phyloP scores from a whole-genome alignment of 2,888 invertebrate species.

The Leptinotarsa peninsularis region DNA sequence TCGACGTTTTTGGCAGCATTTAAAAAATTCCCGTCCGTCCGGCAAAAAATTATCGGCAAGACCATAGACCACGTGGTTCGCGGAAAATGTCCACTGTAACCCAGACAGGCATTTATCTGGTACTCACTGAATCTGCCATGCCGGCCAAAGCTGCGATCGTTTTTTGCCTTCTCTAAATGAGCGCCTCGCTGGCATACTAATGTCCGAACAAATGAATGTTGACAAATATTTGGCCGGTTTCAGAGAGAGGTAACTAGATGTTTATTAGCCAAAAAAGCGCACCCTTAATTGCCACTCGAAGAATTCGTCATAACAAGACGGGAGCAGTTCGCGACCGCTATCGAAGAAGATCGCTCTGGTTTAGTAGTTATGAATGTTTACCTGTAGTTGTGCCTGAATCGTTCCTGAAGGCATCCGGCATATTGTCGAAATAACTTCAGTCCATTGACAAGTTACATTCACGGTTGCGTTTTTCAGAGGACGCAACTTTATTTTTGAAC shows the following conservation, averaged over 20 bases:
- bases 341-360: conserved; percentile 26
- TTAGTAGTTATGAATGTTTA: background rate
- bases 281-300: conserved; percentile 50
- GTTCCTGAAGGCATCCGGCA: too few species aligned
- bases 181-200: conserved; percentile 57
- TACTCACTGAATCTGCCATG: conserved; percentile 40
- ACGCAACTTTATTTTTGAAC: too few species aligned
- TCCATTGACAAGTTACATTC: too few species aligned
- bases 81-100: conserved; percentile 54
- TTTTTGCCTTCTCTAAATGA: conserved; percentile 53
- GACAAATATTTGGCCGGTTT: conserved; percentile 58
- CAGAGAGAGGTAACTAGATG: conserved; percentile 51
- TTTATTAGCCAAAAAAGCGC: conserved; percentile 52
- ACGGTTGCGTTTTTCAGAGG: too few species aligned
- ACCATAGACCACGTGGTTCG: conserved; percentile 59
- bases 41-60: conserved; percentile 48
- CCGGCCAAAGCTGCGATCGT: conserved; percentile 38
- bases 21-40: conserved; percentile 48
- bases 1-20: conserved; percentile 14
- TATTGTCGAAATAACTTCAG: too few species aligned
- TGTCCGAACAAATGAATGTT: conserved; percentile 54
- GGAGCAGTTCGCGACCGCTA: conserved; percentile 24
- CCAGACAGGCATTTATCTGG: conserved; percentile 57
- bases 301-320: conserved; percentile 51
- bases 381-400: background rate